Evolutionary conservation across 2,888 invertebrate species (phyloP), one percentile per base, ranked within the genome.

Genomic region (Synanthedon vespiformis): DNA sequence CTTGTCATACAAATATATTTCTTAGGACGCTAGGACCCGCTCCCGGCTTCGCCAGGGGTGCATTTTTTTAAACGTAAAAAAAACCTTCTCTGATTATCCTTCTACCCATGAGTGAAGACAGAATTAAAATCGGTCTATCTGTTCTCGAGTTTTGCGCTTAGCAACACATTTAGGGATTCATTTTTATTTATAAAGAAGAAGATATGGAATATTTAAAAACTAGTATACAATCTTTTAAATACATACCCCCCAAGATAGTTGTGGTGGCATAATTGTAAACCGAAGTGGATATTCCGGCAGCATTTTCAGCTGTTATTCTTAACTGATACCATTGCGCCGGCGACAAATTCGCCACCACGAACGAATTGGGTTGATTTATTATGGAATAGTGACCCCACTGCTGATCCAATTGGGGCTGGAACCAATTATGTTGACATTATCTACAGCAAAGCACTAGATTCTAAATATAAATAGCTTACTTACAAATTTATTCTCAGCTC

Each of bases 271-370:
- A 90, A 58, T 77, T 82, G 56, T 89, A 90, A 10, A 89, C 62
- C 2, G 89, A 86, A 12, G 88, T 87, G 1, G 90, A 85, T 4
- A 86, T 74, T 0, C 92, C 92, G 0, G 92, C 92, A 8, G 91
- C 87, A 60, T 90, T 92, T 58, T 90, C 89, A 1, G 91, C 91
- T 0, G 82, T 77, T 0, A 92, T 87, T 34, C 87, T 73, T 49
- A 92, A 75, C 40, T 89, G 87, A 61, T 92, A 92, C 89, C 91
- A 90, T n/a, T 89, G 90, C 0, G 89, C 90, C 0, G 92, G 89
- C 0, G 70, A 58, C 2, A 92, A 74, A 34, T 89, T 89, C 0
- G 82, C 78, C 34, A 90, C 70, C 8, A 82, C 78, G 56, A 88
- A 80, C 0, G 84, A 80, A 56, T 77, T 80, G 0, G 80, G 78